Percentiles rank a stretch among this genome's conserved stretches.
phyloP scores from a whole-genome alignment of 2,888 invertebrate species.

The Bibio marci region DNA sequence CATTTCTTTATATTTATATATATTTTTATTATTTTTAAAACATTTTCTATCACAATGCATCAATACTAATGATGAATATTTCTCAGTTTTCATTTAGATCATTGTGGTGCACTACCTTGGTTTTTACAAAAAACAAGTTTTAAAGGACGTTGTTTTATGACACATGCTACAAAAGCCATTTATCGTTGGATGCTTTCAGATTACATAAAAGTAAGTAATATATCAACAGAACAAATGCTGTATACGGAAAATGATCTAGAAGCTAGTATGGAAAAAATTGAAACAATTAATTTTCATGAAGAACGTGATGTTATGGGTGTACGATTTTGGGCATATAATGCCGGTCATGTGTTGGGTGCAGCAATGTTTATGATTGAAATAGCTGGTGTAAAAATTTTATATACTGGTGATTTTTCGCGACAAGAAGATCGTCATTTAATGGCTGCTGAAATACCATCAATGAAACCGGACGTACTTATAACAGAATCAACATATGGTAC shows the following conservation, averaged over 20 bases:
- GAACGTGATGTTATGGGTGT: constrained; percentile 95
- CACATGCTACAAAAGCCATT: constrained; percentile 98
- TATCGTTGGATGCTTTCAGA: constrained; percentile 97
- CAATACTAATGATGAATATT: too few relatives aligned
- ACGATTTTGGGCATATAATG: constrained; percentile 97
- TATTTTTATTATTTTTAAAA: neutral
- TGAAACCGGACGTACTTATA: constrained; percentile 92
- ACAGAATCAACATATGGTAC: constrained; percentile 99
- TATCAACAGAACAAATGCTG: constrained; percentile 90
- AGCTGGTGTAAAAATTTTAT: constrained; percentile 89
- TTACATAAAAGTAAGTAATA: constrained; percentile 98
- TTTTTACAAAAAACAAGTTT: constrained; percentile 94
- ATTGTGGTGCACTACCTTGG: constrained; percentile 96
- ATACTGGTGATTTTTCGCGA: constrained; percentile 96
- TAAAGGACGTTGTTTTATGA: constrained; percentile 97
- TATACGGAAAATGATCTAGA: constrained; percentile 96
- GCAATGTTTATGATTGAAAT: constrained; percentile 99
- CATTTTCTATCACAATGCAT: neutral
- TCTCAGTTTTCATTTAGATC: constrained; percentile 94
- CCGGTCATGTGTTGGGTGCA: constrained; percentile 96
- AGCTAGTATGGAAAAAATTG: constrained; percentile 96
- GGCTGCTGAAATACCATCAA: constrained; percentile 96
- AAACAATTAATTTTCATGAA: constrained; percentile 94
- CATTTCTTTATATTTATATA: constrained; percentile 4
- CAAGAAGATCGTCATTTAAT: constrained; percentile 98